These are phyloP conservation scores for Chouioia cunea DNA, from an alignment of 2,888 invertebrate genomes.

Conservation along the genomic window DNA sequence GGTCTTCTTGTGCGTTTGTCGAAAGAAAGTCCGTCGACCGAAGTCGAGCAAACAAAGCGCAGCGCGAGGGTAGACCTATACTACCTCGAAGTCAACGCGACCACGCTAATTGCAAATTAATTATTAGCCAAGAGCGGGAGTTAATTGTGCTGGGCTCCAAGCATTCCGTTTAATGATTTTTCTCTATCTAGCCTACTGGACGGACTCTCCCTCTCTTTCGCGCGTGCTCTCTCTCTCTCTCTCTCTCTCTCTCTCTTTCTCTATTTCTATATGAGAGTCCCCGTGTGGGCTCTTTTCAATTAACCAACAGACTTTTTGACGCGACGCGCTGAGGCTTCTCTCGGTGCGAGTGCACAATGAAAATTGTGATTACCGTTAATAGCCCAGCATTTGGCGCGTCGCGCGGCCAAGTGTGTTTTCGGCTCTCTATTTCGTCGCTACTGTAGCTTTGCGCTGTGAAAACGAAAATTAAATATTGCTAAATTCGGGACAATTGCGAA, in stretches of 20 bases:
- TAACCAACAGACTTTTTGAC: constrained; percentile 39
- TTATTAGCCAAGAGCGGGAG: constrained; percentile 40
- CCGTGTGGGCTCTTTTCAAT: constrained; percentile 39
- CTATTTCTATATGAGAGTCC: constrained; percentile 25
- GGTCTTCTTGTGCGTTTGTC: constrained; percentile 47
- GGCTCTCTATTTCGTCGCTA: constrained; percentile 24
- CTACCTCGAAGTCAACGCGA: constrained; percentile 12
- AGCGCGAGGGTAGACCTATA: constrained; percentile 12
- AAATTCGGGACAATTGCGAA: constrained; percentile 62
- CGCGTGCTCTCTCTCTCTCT: too few species aligned
- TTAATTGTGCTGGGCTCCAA: constrained; percentile 33
- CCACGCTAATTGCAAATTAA: constrained; percentile 47
- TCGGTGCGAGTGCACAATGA: constrained; percentile 22
- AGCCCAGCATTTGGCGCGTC: constrained; percentile 33
- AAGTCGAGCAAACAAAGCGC: constrained; percentile 27
- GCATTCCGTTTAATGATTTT: constrained; percentile 46
- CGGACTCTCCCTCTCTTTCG: too few species aligned
- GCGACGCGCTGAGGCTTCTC: constrained; percentile 13
- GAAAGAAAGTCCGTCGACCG: constrained; percentile 3
- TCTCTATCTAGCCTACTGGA: constrained; percentile 21
- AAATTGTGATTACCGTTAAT: constrained; percentile 46
- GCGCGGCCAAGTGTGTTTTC: constrained; percentile 14
- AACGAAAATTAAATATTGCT: constrained; percentile 63
- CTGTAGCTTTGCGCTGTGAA: constrained; percentile 45
- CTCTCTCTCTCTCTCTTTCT: not conserved